phyloP scores from a whole-genome alignment of 2,113 vertebrate species.

The Hippolais icterina region DNA sequence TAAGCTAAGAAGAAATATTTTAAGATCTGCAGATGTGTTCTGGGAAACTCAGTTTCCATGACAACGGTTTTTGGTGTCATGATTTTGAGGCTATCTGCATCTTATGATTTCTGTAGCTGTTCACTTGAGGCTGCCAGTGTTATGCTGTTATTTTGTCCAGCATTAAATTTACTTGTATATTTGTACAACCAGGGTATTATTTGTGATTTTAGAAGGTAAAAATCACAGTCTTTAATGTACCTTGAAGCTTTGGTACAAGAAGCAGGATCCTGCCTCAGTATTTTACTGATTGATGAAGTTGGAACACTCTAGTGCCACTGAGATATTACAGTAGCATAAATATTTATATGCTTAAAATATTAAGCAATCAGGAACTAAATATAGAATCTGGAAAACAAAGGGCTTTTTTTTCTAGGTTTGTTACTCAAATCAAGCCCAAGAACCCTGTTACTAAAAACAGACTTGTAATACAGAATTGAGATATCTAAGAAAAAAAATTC shows the following conservation, averaged over 20 bases:
- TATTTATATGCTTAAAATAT: background rate
- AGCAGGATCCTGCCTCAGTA: background rate
- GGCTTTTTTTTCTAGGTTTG: fast-evolving
- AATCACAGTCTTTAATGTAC: background rate
- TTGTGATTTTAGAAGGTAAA: background rate
- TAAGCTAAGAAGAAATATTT: background rate
- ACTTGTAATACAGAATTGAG: background rate
- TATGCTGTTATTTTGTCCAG: background rate
- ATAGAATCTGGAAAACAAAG: background rate
- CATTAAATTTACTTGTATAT: background rate
- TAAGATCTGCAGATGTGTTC: background rate
- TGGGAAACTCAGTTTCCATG: conserved; percentile 22
- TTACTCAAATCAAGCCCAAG: background rate
- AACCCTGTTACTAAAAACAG: background rate
- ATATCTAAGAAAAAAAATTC: background rate
- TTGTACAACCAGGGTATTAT: background rate
- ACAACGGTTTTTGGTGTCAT: background rate
- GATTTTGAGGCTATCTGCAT: background rate
- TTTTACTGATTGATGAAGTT: background rate
- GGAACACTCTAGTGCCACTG: background rate
- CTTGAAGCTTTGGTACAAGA: background rate
- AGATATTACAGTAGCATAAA: background rate
- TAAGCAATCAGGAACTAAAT: background rate
- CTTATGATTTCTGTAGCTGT: background rate
- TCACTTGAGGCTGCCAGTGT: background rate